Evolutionary conservation across 2,888 invertebrate species (phyloP).

Genomic region (Xylophagus ater): DNA sequence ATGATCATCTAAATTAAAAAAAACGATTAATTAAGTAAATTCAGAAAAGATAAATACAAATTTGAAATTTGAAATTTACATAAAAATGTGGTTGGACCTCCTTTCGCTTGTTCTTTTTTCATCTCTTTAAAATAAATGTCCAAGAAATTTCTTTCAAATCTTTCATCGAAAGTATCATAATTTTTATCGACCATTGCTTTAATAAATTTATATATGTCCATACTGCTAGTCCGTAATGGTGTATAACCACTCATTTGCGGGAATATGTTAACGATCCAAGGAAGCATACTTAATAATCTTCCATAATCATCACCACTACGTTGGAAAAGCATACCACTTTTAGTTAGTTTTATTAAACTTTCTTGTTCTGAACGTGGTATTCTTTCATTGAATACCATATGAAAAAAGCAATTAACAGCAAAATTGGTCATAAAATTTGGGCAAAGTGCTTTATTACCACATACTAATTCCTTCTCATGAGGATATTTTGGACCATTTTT

Average conservation of each 20-base stretch:
- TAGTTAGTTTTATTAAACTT: constrained; percentile 34
- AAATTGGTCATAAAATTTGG: constrained; percentile 46
- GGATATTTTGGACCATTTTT: constrained; percentile 39
- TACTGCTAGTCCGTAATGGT: constrained; percentile 40
- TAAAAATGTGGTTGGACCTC: constrained; percentile 41
- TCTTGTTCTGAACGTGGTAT: constrained; percentile 44
- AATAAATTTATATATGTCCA: constrained; percentile 43
- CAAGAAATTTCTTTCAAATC: constrained; percentile 47
- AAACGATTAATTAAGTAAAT: not conserved
- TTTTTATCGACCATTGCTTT: constrained; percentile 42
- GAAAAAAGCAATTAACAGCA: constrained; percentile 46
- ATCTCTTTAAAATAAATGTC: constrained; percentile 51
- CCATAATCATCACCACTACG: constrained; percentile 48
- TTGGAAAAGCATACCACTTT: constrained; percentile 43
- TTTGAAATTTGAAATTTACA: constrained; percentile 27
- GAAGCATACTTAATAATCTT: constrained; percentile 44
- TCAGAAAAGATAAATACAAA: not conserved
- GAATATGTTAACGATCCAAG: constrained; percentile 49
- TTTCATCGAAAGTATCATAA: constrained; percentile 36
- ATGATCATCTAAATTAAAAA: constrained; percentile 42
- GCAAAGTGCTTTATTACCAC: constrained; percentile 30
- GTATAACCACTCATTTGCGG: constrained; percentile 48
- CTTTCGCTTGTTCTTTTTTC: constrained; percentile 36
- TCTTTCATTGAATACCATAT: constrained; percentile 44
- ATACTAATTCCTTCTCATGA: constrained; percentile 35